Percentiles rank a stretch among this genome's conserved stretches.
Evolutionary conservation across 92 coral and sea anemone genomes (phyloP).

Genomic region (Phenganax stokvisi): DNA sequence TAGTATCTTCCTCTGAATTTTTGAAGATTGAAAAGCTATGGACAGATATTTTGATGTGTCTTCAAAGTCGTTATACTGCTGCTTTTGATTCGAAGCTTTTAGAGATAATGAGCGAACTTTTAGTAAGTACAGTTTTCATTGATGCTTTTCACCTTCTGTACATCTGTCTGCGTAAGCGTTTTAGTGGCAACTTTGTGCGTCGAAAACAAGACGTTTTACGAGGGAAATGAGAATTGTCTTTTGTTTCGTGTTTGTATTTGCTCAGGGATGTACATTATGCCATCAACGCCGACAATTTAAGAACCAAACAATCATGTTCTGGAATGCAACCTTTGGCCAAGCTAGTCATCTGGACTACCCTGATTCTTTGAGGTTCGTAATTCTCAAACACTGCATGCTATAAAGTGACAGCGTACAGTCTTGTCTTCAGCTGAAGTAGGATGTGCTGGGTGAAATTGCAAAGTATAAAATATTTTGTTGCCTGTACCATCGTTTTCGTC

Average conservation of each 20-base stretch:
- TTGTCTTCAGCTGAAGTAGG: too few species aligned
- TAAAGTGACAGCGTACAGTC: neutral
- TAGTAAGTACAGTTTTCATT: conserved; percentile 49
- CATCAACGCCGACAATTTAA: conserved; percentile 75
- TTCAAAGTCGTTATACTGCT: conserved; percentile 82
- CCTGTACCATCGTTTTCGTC: neutral
- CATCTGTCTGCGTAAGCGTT: neutral
- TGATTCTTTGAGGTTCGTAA: conserved; percentile 57
- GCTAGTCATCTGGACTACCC: conserved; percentile 64
- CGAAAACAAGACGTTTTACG: neutral
- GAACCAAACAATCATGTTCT: conserved; percentile 86
- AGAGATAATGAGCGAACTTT: conserved; percentile 62
- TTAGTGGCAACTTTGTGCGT: neutral
- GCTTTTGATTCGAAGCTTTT: conserved; percentile 71
- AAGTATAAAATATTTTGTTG: too few species aligned
- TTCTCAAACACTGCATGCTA: neutral
- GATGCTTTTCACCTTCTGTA: neutral
- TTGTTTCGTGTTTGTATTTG: neutral
- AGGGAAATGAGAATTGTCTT: too few species aligned
- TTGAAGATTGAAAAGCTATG: conserved; percentile 88
- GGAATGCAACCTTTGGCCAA: conserved; percentile 96
- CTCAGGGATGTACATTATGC: conserved; percentile 70
- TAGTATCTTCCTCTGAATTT: neutral
- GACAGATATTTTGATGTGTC: conserved; percentile 73
- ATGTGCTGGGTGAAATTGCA: too few species aligned